phyloP scores from a whole-genome alignment of 2,797 vertebrate genomes.

The Phyllotis vaccarum region DNA sequence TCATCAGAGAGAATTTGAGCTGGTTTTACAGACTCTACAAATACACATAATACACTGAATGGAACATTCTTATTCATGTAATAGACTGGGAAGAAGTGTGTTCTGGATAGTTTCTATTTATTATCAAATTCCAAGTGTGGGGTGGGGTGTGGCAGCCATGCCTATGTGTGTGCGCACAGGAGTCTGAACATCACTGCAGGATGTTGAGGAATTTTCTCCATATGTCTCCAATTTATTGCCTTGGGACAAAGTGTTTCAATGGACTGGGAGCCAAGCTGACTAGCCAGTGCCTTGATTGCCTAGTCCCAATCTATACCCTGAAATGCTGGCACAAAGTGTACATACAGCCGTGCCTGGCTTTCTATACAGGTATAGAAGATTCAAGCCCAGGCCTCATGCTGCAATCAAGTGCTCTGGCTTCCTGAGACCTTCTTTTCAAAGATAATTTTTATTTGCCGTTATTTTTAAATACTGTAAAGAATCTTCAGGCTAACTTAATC shows the following conservation, averaged over 20 bases:
- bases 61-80: background rate
- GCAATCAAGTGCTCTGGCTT: background rate
- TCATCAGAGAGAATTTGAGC: background rate
- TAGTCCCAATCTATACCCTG: accelerated
- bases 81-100: background rate
- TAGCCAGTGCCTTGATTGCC: background rate
- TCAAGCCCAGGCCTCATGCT: background rate
- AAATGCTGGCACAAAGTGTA: background rate
- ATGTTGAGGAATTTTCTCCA: background rate
- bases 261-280: background rate
- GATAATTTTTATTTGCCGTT: background rate
- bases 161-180: background rate
- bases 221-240: background rate
- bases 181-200: background rate
- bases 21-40: background rate
- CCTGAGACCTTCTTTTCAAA: background rate
- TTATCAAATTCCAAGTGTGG: background rate
- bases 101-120: background rate
- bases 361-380: background rate
- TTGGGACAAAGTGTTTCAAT: background rate
- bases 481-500: background rate
- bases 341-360: background rate
- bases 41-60: background rate
- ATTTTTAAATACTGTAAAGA: background rate
- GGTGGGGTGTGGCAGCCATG: no score